Evolutionary conservation across 2,113 vertebrate genomes (phyloP).

Genomic region (Atlantisia rogersi): DNA sequence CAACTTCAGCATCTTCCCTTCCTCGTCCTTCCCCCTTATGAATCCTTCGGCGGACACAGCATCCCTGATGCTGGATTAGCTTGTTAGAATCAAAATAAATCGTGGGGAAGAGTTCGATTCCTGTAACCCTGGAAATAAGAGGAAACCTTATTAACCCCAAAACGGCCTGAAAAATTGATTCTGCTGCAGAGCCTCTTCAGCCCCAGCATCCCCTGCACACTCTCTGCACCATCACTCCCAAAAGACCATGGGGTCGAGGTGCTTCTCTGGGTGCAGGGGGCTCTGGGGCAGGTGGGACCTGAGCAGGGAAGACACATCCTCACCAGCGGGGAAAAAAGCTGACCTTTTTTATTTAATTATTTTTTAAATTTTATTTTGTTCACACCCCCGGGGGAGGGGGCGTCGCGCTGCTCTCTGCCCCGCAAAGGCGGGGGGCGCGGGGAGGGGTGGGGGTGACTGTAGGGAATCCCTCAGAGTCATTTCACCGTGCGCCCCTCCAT

Average conservation of each 20-base stretch:
- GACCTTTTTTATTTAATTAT: background rate
- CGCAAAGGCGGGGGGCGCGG: background rate
- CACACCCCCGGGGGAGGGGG: background rate
- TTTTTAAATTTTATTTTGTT: background rate
- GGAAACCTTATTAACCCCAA: background rate
- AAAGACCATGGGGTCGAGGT: background rate
- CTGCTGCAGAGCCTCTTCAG: background rate
- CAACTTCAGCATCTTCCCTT: background rate
- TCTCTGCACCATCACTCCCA: background rate
- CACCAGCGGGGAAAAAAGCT: background rate
- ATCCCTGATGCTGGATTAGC: background rate
- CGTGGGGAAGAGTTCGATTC: background rate
- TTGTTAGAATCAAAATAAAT: background rate
- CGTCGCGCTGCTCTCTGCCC: background rate
- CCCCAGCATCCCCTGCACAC: background rate
- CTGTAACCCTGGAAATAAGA: background rate
- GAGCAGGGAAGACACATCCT: background rate
- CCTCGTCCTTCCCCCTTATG: background rate
- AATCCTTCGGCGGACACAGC: background rate
- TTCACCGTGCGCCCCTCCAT: too few relatives aligned
- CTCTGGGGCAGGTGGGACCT: rapidly evolving
- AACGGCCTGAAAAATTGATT: background rate
- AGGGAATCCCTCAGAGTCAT: too few relatives aligned
- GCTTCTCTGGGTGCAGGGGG: too few relatives aligned
- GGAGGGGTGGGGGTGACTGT: too few relatives aligned